phyloP scores from a whole-genome alignment of 2,888 invertebrate species.

The Pilophorus perplexus region DNA sequence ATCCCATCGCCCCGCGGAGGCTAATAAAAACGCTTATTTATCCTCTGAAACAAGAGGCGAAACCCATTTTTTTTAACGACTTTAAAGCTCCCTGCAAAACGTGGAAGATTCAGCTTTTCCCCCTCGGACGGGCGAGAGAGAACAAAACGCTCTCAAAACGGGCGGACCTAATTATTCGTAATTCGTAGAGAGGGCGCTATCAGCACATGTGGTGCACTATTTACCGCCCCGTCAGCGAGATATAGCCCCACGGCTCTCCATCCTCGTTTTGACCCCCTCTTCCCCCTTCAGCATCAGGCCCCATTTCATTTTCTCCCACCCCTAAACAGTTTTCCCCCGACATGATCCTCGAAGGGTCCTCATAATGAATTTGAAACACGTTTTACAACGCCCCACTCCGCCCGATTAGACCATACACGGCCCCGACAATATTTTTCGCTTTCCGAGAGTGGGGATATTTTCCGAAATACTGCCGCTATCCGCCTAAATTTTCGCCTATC shows the following conservation, averaged over 20 bases:
- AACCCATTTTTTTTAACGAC: too few relatives aligned
- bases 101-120: constrained; percentile 26
- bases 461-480: constrained; percentile 1
- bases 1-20: too few relatives aligned
- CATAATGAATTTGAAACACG: constrained; percentile 39
- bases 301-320: not conserved
- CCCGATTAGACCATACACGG: constrained; percentile 21
- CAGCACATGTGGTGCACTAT: constrained; percentile 40
- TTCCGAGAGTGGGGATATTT: constrained; percentile 5
- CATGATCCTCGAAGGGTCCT: not conserved
- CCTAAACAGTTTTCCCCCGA: not conserved
- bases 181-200: constrained; percentile 35
- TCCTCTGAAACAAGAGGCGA: too few relatives aligned
- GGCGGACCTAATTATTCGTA: constrained; percentile 37
- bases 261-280: too few relatives aligned
- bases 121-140: too few relatives aligned
- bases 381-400: constrained; percentile 28
- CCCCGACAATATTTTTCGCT: constrained; percentile 2
- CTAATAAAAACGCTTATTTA: too few relatives aligned
- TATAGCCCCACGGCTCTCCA: not conserved
- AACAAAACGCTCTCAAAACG: constrained; percentile 22
- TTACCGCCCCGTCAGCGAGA: constrained; percentile 37
- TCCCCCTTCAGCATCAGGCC: not conserved
- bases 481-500: not conserved
- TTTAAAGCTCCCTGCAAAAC: not conserved